Evolutionary conservation across 2,888 invertebrate species (phyloP).

Genomic region (Elysia crispata): DNA sequence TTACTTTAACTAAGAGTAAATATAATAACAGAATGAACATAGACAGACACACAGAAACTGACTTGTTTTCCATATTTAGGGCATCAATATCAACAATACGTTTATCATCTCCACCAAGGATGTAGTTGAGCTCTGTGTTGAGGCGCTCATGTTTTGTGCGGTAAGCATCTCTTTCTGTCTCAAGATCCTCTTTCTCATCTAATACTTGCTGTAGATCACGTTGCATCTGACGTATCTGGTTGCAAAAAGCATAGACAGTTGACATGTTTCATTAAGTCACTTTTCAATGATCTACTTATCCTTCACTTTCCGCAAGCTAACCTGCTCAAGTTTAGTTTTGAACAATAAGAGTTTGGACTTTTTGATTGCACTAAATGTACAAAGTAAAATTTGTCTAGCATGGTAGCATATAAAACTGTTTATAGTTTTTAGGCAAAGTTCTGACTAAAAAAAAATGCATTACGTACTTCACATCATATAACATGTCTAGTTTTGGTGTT

Average conservation of each 20-base stretch:
- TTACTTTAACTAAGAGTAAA: too few species aligned
- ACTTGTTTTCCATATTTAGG: slow-evolving; percentile 89
- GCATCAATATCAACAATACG: slow-evolving; percentile 87
- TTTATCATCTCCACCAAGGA: slow-evolving; percentile 81
- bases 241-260: not conserved
- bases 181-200: slow-evolving; percentile 90
- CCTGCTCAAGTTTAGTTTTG: too few species aligned
- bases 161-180: slow-evolving; percentile 88
- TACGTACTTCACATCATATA: too few species aligned
- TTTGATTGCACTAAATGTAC: too few species aligned
- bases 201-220: slow-evolving; percentile 87
- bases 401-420: too few species aligned
- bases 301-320: too few species aligned
- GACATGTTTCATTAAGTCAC: not conserved
- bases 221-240: slow-evolving; percentile 81
- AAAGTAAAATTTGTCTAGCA: too few species aligned
- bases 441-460: too few species aligned
- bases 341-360: too few species aligned
- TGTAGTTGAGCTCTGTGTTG: slow-evolving; percentile 87
- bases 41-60: slow-evolving; percentile 38
- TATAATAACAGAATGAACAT: not conserved
- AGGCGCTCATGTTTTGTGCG: slow-evolving; percentile 89
- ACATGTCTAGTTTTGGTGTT: too few species aligned
- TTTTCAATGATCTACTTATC: not conserved
- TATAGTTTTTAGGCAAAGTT: too few species aligned